These are phyloP conservation scores for Sitobion miscanthi DNA, from an alignment of 1,140 invertebrate genomes.

Conservation along the genomic window DNA sequence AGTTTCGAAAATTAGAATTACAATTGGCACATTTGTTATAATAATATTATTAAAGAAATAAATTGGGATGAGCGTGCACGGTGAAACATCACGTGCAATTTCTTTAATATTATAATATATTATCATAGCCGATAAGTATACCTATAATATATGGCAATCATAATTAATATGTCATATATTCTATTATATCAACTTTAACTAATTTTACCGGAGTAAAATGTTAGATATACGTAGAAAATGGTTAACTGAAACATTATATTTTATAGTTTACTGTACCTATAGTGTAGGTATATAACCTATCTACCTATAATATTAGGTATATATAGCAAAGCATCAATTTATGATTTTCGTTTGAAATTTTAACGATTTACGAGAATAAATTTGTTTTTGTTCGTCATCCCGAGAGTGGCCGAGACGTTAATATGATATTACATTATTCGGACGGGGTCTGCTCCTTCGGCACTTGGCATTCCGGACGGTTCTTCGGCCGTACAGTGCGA, in stretches of 20 bases:
- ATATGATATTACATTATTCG: not conserved
- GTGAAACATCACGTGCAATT: too few species aligned
- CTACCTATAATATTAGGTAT: too few species aligned
- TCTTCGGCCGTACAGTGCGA: not conserved
- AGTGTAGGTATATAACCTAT: too few species aligned
- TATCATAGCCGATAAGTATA: too few species aligned
- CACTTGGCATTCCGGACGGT: not conserved
- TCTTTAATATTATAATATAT: too few species aligned
- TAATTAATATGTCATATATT: too few species aligned
- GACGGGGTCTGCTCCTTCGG: too few species aligned
- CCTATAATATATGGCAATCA: too few species aligned
- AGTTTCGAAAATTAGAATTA: too few species aligned
- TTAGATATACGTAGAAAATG: not conserved
- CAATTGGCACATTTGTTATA: too few species aligned
- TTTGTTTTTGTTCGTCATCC: not conserved
- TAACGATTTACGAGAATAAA: not conserved
- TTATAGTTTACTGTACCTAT: not conserved
- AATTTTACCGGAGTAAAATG: too few species aligned
- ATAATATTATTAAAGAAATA: not conserved
- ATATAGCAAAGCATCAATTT: not conserved
- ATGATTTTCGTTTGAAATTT: not conserved
- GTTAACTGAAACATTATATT: not conserved
- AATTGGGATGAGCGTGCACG: not conserved
- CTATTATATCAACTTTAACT: too few species aligned
- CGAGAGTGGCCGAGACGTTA: not conserved